Evolutionary conservation across 2,888 invertebrate species (phyloP), one percentile per base, ranked within the genome.

Genomic region (Polymixis flavicincta): DNA sequence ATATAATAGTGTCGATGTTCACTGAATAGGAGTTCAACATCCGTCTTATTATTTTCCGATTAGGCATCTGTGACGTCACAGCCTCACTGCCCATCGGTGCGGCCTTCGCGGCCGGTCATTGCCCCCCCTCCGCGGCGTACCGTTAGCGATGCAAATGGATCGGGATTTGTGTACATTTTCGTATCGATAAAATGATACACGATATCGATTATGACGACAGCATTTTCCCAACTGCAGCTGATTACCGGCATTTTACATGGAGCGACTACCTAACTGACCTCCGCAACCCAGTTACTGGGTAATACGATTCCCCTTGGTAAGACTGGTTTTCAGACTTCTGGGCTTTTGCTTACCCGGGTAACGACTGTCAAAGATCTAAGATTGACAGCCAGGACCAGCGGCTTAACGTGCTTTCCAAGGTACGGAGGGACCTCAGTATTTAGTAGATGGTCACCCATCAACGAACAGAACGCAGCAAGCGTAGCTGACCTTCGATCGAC

Each of bases 31-130:
- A 75, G 78, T 83, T 79, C 76, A 80, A 80, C 79, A 85, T 85
- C 82, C 78, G 87, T 74, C 83, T 86, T 85, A 85, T 85, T 86
- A 86, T 86, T 84, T 85, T 84, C 75, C 75, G 79, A 84, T 87
- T 86, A 85, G 83, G 74, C 70, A 74, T 67, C n/a, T 50, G 74
- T 93, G 94, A 94, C 95, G 94, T 95, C 94, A 94, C 84, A 64
- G 75, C 76, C 82, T 88, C 94, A 94, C 84, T 63, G 71, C 77
- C 82, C 89, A 88, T 86, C 82, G 85, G 80, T 73, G 80, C 92
- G 94, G 92, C 95, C 95, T 95, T 94, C 93, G 92, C 92, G 94
- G 92, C 87, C 93, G 94, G 94, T 92, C 92, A 87, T 83, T 84
- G 93, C 92, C 92, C 88, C 87, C 88, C 59, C 75, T 76, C 61